Conservation (phyloP, 2,888 invertebrate genomes). For the Gibbula magus region DNA sequence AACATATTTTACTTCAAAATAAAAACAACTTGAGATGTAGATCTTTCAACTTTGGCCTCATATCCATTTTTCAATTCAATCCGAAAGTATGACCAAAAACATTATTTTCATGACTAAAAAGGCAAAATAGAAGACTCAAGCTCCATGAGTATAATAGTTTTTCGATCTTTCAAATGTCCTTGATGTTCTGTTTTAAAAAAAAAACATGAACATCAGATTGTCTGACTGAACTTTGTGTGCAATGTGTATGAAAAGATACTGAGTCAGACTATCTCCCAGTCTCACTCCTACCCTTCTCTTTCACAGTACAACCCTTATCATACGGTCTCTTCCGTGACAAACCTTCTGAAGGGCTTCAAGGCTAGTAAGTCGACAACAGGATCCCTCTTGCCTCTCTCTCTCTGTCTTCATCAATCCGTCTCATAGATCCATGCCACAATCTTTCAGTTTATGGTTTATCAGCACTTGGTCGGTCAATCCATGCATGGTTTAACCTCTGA, state of each 20-base stretch:
- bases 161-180: too few species aligned
- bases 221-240: background rate
- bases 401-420: background rate
- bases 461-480: background rate
- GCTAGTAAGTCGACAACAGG: slow-evolving; percentile 76
- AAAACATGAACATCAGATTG: background rate
- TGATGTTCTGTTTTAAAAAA: background rate
- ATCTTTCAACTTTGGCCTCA: too few species aligned
- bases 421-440: background rate
- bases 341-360: slow-evolving; percentile 86
- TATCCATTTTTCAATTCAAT: too few species aligned
- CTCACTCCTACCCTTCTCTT: slow-evolving; percentile 26
- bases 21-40: too few species aligned
- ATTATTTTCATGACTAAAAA: too few species aligned
- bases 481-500: too few species aligned
- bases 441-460: background rate
- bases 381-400: background rate
- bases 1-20: too few species aligned
- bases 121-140: too few species aligned
- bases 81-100: too few species aligned
- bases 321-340: slow-evolving; percentile 89
- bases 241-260: slow-evolving; percentile 4
- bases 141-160: too few species aligned
- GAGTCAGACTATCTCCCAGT: background rate
- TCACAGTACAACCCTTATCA: slow-evolving; percentile 83